Conservation (phyloP, 1,140 invertebrate species). For the Diachasma alloeum region DNA sequence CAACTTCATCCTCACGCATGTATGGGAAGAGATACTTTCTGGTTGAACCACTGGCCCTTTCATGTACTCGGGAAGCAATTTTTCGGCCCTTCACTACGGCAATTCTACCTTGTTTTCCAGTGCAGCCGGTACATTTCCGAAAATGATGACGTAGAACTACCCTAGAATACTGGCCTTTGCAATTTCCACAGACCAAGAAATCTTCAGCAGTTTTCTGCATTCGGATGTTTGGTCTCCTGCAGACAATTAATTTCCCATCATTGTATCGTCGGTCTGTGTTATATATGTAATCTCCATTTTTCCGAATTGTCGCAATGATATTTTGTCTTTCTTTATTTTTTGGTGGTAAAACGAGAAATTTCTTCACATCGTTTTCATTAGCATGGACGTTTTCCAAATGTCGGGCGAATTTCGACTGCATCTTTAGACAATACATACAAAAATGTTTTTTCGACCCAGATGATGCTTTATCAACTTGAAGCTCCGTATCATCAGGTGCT, state of each 20-base stretch:
- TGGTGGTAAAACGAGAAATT: background rate
- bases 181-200: conserved; percentile 20
- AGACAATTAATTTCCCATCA: conserved; percentile 31
- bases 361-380: conserved; percentile 28
- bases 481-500: conserved; percentile 10
- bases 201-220: conserved; percentile 20
- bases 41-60: conserved; percentile 6
- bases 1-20: conserved; percentile 30
- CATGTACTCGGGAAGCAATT: background rate
- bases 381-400: conserved; percentile 32
- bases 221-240: conserved; percentile 25
- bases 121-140: conserved; percentile 7
- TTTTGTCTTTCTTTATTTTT: conserved; percentile 11
- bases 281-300: conserved; percentile 30
- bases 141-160: conserved; percentile 12
- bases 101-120: background rate
- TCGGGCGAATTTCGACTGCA: conserved; percentile 27
- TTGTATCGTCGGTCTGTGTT: conserved; percentile 31
- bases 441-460: conserved; percentile 32
- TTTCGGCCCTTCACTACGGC: conserved; percentile 8
- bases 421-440: conserved; percentile 36
- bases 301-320: conserved; percentile 23
- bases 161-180: conserved; percentile 5
- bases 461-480: background rate
- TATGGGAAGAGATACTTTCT: conserved; percentile 30